These are phyloP conservation scores for Trididemnum miniatum DNA, from an alignment of 23 tunicate genomes.

Conservation along the genomic window DNA sequence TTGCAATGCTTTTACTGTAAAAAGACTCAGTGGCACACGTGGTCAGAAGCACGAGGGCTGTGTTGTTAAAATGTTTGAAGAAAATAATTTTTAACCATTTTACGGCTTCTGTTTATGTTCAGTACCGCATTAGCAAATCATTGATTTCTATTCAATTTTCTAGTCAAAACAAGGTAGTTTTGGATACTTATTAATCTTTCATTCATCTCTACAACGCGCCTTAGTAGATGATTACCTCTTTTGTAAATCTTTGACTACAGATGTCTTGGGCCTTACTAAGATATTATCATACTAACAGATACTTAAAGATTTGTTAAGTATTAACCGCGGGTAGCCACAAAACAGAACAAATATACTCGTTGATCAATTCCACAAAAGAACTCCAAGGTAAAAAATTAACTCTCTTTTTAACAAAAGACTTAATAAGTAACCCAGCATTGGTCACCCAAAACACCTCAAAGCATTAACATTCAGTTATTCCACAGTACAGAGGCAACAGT, in stretches of 20 bases:
- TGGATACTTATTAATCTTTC: slow-evolving; percentile 36
- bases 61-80: neutral
- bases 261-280: slow-evolving; percentile 28
- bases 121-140: slow-evolving; percentile 1
- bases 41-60: slow-evolving; percentile 30
- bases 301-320: slow-evolving; percentile 58
- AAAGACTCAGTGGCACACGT: too few relatives aligned
- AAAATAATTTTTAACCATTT: slow-evolving; percentile 27
- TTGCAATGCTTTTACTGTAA: too few relatives aligned
- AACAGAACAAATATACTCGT: slow-evolving; percentile 6
- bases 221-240: slow-evolving; percentile 57
- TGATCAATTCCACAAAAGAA: slow-evolving; percentile 32
- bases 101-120: neutral
- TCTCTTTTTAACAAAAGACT: slow-evolving; percentile 16
- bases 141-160: neutral
- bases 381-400: slow-evolving; percentile 52
- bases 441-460: neutral
- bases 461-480: too few relatives aligned
- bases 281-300: slow-evolving; percentile 1
- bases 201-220: neutral
- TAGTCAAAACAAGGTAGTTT: neutral
- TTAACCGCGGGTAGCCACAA: slow-evolving; percentile 41
- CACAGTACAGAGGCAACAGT: too few relatives aligned
- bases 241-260: slow-evolving; percentile 73
- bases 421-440: slow-evolving; percentile 20